Conservation (phyloP, 2,113 vertebrate species). For the Sminthopsis crassicaudata region DNA sequence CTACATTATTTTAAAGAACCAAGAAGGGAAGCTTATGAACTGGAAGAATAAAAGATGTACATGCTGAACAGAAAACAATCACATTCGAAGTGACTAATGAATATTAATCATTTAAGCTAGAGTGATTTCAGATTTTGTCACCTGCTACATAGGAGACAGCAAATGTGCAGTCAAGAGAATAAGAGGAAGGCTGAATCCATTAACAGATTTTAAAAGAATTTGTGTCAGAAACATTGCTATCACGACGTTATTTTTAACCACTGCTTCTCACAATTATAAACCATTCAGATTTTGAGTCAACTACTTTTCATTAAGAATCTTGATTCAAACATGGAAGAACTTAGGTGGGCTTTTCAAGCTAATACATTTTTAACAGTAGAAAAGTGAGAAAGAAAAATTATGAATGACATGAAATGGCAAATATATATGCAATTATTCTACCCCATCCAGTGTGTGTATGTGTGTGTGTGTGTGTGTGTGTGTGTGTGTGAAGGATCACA, state of each 20-base stretch:
- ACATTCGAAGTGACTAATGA: constrained; percentile 13
- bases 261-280: constrained; percentile 7
- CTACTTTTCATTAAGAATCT: constrained; percentile 32
- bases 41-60: constrained; percentile 29
- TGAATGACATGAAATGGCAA: neutral
- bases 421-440: neutral
- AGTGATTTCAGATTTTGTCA: constrained; percentile 42
- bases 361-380: neutral
- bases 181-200: neutral
- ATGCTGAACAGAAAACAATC: constrained; percentile 23
- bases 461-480: neutral
- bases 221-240: constrained; percentile 31
- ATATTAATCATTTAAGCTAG: constrained; percentile 38
- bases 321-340: constrained; percentile 28
- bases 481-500: neutral
- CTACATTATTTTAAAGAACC: neutral
- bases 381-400: neutral
- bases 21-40: neutral
- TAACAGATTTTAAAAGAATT: constrained; percentile 27
- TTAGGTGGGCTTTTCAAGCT: neutral
- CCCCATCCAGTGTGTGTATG: neutral
- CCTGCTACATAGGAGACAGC: neutral
- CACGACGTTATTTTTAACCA: constrained; percentile 50
- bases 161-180: neutral
- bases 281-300: neutral